Evolutionary conservation across 2,797 vertebrate genomes (phyloP), one percentile per base, ranked within the genome.

Genomic region (Eleutherodactylus coqui): DNA sequence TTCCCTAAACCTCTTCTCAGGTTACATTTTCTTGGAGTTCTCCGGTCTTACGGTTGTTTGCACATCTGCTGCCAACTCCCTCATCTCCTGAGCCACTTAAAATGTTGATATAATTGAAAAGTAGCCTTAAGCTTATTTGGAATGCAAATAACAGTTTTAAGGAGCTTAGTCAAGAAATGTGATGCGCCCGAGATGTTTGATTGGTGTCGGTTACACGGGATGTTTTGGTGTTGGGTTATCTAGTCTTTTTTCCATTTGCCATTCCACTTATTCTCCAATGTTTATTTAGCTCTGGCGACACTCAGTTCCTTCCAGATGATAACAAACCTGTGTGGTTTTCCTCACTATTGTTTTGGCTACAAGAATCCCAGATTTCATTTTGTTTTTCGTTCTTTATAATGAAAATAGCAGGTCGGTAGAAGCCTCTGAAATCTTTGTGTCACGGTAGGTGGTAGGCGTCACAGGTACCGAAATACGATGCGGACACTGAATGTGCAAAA

Each of bases 181-280:
- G 84, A 79, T 78, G 47, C 16, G 34, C 19, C 19, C 49, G 41
- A 53, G 51, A 76, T 75, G 75, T 69, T 85, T 58, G 83, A 43
- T 78, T 70, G 36, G 64, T 82, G 69, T 82, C 14, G 34, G n/a
- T 70, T 82, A 70, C 67, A 73, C 80, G 73, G 80, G 80, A 82
- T 82, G 80, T 82, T 82, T 82, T 82, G 67, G 80, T 73, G 80
- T 70, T 55, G 67, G 64, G 62, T 82, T 82, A 82, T 82, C 80
- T 82, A 41, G 70, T 82, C 67, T 73, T 49, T 73, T 72, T 82
- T 38, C 67, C 47, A 70, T 82, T 64, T 82, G 67, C 79, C 34
- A 53, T 53, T 72, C 29, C 1, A 82, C 64, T 82, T 53, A 11
- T 29, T 43, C 27, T 73, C 34, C 29, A 7, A 41, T 38, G 67